phyloP scores from a whole-genome alignment of 2,113 vertebrate genomes.

The Ptilorrhoa leucosticta region DNA sequence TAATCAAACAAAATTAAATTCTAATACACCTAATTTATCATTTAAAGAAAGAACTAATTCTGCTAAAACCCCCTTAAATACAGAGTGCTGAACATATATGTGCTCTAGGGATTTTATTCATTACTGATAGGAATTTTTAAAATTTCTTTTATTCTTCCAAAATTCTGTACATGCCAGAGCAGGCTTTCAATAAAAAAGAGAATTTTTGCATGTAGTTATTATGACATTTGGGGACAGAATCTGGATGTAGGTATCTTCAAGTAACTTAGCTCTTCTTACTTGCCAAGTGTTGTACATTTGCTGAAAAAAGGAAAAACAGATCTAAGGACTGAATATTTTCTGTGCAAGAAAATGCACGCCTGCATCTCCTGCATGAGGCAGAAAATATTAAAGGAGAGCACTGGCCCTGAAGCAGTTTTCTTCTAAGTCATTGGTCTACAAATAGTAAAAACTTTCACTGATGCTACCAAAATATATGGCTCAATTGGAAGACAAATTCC shows the following conservation, averaged over 20 bases:
- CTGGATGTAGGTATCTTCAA: not conserved
- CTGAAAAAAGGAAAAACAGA: not conserved
- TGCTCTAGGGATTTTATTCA: not conserved
- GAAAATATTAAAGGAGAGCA: not conserved
- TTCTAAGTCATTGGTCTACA: not conserved
- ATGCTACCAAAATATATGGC: rapidly evolving
- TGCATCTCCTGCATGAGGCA: not conserved
- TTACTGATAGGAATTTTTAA: not conserved
- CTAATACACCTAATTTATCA: not conserved
- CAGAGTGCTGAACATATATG: not conserved
- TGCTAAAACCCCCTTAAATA: not conserved
- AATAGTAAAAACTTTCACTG: not conserved
- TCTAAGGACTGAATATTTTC: not conserved
- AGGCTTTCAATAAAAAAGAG: not conserved
- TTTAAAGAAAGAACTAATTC: not conserved
- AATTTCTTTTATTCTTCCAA: not conserved
- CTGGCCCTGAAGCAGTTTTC: not conserved
- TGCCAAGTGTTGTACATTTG: not conserved
- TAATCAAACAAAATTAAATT: not conserved
- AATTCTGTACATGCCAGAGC: not conserved
- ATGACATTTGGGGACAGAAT: not conserved
- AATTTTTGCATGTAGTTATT: not conserved
- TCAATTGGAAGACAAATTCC: not conserved
- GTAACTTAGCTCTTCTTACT: not conserved
- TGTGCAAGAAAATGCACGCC: not conserved